Conservation (phyloP, 1,140 invertebrate species). For the Pantala flavescens region DNA sequence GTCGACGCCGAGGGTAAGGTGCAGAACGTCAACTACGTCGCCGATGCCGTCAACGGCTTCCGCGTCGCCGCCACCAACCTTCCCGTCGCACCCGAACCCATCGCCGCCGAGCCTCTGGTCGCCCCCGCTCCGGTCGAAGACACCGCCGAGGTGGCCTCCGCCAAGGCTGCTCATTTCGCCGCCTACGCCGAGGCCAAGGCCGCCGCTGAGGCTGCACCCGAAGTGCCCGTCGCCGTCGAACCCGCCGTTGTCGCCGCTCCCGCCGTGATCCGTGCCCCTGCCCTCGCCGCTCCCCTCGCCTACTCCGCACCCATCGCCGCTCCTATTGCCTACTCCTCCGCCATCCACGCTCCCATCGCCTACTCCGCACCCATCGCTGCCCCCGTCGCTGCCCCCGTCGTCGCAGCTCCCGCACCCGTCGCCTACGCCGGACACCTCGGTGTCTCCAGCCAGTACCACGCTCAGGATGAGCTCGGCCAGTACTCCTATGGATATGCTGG, state of each 20-base stretch:
- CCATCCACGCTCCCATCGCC: neutral
- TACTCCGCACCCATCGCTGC: neutral
- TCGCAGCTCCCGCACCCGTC: neutral
- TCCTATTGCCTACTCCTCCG: neutral
- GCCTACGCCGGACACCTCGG: slow-evolving; percentile 19
- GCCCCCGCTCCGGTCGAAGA: slow-evolving; percentile 24
- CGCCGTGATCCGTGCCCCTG: neutral
- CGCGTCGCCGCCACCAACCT: slow-evolving; percentile 41
- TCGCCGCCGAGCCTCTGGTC: neutral
- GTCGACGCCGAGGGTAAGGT: slow-evolving; percentile 40
- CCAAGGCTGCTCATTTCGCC: slow-evolving; percentile 14
- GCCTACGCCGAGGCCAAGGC: slow-evolving; percentile 14
- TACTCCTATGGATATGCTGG: slow-evolving; percentile 31
- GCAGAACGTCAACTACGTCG: slow-evolving; percentile 40
- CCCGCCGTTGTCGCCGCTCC: neutral
- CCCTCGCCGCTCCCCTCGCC: neutral
- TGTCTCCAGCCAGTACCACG: slow-evolving; percentile 31
- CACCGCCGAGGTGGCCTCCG: slow-evolving; percentile 22
- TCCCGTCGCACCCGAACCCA: slow-evolving; percentile 24
- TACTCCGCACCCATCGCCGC: slow-evolving; percentile 24
- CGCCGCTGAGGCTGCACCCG: slow-evolving; percentile 21
- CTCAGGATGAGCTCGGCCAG: slow-evolving; percentile 28
- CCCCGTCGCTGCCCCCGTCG: neutral
- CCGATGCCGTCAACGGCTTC: slow-evolving; percentile 39
- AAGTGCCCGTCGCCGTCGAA: neutral